Evolutionary conservation across 1,140 invertebrate species (phyloP).

Genomic region (Plectrocnemia conspersa): DNA sequence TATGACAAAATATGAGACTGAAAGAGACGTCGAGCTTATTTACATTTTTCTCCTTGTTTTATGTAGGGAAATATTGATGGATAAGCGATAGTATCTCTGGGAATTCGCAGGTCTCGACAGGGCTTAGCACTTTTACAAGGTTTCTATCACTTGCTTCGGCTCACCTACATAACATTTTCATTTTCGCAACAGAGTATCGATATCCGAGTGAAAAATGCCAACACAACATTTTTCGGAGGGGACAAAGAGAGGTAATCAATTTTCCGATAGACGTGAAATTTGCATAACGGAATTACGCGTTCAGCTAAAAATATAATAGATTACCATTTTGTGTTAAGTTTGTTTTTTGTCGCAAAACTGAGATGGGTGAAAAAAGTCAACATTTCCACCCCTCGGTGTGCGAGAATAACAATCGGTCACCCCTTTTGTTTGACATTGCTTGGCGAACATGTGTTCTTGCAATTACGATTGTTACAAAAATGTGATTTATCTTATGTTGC

Average conservation of each 20-base stretch:
- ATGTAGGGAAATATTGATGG: slow-evolving; percentile 36
- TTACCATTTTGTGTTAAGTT: no score
- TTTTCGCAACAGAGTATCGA: slow-evolving; percentile 6
- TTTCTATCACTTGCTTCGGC: slow-evolving; percentile 20
- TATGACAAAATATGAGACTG: not conserved
- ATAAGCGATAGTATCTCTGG: slow-evolving; percentile 36
- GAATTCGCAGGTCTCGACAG: slow-evolving; percentile 33
- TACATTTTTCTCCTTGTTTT: slow-evolving; percentile 34
- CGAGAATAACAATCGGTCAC: slow-evolving; percentile 21
- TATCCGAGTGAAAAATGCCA: slow-evolving; percentile 7
- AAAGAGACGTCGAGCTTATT: slow-evolving; percentile 18
- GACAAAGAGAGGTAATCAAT: no score
- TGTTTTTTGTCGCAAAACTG: not conserved
- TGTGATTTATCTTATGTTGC: slow-evolving; percentile 32
- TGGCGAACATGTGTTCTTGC: slow-evolving; percentile 31
- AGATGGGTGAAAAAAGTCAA: slow-evolving; percentile 13
- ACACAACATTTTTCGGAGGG: no score
- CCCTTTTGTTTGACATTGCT: slow-evolving; percentile 15
- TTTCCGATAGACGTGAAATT: no score
- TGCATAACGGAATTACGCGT: no score
- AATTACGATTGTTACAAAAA: slow-evolving; percentile 27
- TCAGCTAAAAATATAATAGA: no score
- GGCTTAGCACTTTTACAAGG: slow-evolving; percentile 35
- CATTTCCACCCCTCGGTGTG: not conserved
- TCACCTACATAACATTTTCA: not conserved